phyloP scores from a whole-genome alignment of 2,888 invertebrate species.

The Sphecodes monilicornis region DNA sequence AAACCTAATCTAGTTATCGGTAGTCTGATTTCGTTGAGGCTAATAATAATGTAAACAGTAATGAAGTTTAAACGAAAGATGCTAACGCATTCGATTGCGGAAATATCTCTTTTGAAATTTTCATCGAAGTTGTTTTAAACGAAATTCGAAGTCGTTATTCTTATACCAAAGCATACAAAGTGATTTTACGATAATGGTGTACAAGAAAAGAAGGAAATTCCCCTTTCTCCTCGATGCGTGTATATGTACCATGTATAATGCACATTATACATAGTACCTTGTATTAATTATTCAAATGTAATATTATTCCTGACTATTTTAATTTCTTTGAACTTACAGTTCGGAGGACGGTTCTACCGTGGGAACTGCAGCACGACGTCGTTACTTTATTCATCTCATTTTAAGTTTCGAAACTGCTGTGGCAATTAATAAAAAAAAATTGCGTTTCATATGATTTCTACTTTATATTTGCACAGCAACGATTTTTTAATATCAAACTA shows the following conservation, averaged over 20 bases:
- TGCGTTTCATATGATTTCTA: conserved; percentile 1
- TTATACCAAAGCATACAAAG: conserved; percentile 21
- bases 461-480: conserved; percentile 27
- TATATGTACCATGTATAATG: conserved; percentile 38
- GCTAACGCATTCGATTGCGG: conserved; percentile 19
- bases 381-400: conserved; percentile 75
- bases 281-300: conserved; percentile 56
- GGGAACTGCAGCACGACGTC: conserved; percentile 81
- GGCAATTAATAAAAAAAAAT: conserved; percentile 24
- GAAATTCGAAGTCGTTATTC: conserved; percentile 18
- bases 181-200: conserved; percentile 50
- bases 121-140: conserved; percentile 13
- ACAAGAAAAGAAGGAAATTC: conserved; percentile 62
- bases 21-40: conserved; percentile 70
- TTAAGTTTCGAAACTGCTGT: conserved; percentile 46
- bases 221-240: conserved; percentile 58
- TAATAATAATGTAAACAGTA: conserved; percentile 61
- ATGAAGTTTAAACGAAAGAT: conserved; percentile 40
- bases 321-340: conserved; percentile 85
- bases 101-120: conserved; percentile 30
- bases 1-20: conserved; percentile 71
- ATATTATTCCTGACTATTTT: conserved; percentile 81
- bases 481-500: conserved; percentile 13
- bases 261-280: conserved; percentile 39
- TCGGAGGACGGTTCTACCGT: conserved; percentile 81